These are phyloP conservation scores for Kryptopterus vitreolus DNA, from an alignment of 2,797 vertebrate species.

Conservation along the genomic window DNA sequence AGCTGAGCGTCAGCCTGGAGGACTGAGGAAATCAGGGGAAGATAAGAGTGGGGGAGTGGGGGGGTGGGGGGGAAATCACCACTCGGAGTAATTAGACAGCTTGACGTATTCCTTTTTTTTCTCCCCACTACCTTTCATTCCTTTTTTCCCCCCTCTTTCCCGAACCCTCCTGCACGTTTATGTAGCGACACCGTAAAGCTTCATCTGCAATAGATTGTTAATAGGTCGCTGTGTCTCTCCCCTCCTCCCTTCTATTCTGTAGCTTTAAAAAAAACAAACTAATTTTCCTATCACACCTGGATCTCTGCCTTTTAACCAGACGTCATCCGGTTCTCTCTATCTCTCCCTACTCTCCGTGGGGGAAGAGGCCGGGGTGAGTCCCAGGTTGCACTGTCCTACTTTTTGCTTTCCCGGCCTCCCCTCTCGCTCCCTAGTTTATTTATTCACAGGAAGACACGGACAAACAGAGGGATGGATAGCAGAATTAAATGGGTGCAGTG, in stretches of 20 bases:
- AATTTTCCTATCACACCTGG: slow-evolving; percentile 32
- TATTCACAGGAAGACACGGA: slow-evolving; percentile 63
- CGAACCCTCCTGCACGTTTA: background rate
- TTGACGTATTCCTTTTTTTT: background rate
- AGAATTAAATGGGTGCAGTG: slow-evolving; percentile 21
- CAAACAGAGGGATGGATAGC: slow-evolving; percentile 61
- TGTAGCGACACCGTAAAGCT: slow-evolving; percentile 6
- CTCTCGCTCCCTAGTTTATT: slow-evolving; percentile 56
- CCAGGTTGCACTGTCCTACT: slow-evolving; percentile 54
- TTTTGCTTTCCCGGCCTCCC: slow-evolving; percentile 41
- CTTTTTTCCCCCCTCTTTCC: too few species aligned
- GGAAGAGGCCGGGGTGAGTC: slow-evolving; percentile 37
- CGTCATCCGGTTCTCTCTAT: background rate
- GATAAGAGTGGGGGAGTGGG: too few species aligned
- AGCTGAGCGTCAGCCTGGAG: background rate
- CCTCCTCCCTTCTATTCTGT: slow-evolving; percentile 22
- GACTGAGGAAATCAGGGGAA: background rate
- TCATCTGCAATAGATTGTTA: slow-evolving; percentile 39
- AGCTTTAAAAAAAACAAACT: background rate
- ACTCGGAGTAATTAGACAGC: background rate
- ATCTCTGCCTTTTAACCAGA: slow-evolving; percentile 19
- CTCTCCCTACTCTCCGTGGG: background rate
- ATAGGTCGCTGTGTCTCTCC: slow-evolving; percentile 3
- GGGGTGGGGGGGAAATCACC: background rate
- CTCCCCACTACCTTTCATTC: background rate